Evolutionary conservation across 1,140 invertebrate species (phyloP).

Genomic region (Homalodisca vitripennis): DNA sequence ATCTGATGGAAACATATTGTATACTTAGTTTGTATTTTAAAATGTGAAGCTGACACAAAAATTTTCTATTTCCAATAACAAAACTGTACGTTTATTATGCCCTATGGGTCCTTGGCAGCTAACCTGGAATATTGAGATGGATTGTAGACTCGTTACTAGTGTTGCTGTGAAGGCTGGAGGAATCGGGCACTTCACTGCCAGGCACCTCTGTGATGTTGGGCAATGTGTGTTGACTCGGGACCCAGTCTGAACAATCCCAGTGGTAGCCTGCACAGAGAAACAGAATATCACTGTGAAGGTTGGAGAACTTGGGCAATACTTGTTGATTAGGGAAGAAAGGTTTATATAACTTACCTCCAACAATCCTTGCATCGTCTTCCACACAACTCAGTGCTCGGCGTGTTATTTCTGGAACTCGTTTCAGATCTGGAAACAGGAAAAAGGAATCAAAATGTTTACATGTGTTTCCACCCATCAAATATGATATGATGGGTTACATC

Average conservation of each 20-base stretch:
- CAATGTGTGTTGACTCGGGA: slow-evolving; percentile 76
- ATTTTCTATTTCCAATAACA: no score
- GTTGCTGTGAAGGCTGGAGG: slow-evolving; percentile 84
- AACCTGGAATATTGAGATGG: slow-evolving; percentile 47
- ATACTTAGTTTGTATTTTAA: no score
- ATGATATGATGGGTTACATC: no score
- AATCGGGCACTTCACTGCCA: slow-evolving; percentile 86
- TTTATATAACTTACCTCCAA: slow-evolving; percentile 53
- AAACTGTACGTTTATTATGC: no score
- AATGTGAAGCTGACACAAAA: no score
- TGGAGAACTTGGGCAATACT: background rate
- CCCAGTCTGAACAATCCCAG: slow-evolving; percentile 97
- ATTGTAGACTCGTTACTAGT: slow-evolving; percentile 78
- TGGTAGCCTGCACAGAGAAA: slow-evolving; percentile 69
- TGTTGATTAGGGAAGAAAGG: background rate
- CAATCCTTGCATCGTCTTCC: slow-evolving; percentile 56
- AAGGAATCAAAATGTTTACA: no score
- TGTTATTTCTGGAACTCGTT: slow-evolving; percentile 45
- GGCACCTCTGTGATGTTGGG: slow-evolving; percentile 92
- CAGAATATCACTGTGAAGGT: background rate
- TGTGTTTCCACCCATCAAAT: no score
- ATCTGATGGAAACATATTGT: no score
- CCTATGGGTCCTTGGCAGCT: no score
- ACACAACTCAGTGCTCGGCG: slow-evolving; percentile 46
- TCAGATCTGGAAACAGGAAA: slow-evolving; percentile 48